Evolutionary conservation across 2,113 vertebrate species (phyloP).

Genomic region (Atherinomorus stipes): DNA sequence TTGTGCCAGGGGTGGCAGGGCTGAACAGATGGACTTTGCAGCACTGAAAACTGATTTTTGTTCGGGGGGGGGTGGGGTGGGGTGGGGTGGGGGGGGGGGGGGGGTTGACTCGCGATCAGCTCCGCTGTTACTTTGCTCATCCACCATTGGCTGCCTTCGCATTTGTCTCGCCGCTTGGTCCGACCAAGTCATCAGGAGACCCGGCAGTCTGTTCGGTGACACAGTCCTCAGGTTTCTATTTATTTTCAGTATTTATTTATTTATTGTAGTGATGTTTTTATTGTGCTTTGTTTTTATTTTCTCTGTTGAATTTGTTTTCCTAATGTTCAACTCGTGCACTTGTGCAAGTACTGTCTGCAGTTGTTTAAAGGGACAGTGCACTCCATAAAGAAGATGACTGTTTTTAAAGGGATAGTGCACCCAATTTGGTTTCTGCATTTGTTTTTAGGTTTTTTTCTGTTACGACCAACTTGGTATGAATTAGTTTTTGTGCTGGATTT

Average conservation of each 20-base stretch:
- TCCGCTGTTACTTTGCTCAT: constrained; percentile 46
- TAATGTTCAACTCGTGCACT: constrained; percentile 58
- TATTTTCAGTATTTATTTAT: constrained; percentile 82
- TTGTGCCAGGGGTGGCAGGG: constrained; percentile 54
- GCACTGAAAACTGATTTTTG: constrained; percentile 48
- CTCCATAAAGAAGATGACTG: constrained; percentile 36
- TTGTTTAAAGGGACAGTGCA: constrained; percentile 41
- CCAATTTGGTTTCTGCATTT: constrained; percentile 62
- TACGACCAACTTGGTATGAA: constrained; percentile 56
- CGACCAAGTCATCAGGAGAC: constrained; percentile 48
- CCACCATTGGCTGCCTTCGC: constrained; percentile 63
- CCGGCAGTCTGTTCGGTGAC: constrained; percentile 57
- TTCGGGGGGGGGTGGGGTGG: no score
- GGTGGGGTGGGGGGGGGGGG: neutral
- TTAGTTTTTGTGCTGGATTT: constrained; percentile 20
- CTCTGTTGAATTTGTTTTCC: constrained; percentile 7
- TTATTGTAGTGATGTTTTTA: constrained; percentile 67
- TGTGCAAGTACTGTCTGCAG: constrained; percentile 48
- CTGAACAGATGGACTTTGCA: constrained; percentile 45
- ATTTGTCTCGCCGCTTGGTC: constrained; percentile 59
- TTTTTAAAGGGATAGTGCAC: constrained; percentile 62
- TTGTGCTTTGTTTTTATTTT: constrained; percentile 39
- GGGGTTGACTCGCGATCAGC: constrained; percentile 23
- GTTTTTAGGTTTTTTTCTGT: constrained; percentile 25
- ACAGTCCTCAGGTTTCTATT: constrained; percentile 82